Evolutionary conservation across 2,797 vertebrate species (phyloP), one percentile per base, ranked within the genome.

Genomic region (Heterohyrax brucei): DNA sequence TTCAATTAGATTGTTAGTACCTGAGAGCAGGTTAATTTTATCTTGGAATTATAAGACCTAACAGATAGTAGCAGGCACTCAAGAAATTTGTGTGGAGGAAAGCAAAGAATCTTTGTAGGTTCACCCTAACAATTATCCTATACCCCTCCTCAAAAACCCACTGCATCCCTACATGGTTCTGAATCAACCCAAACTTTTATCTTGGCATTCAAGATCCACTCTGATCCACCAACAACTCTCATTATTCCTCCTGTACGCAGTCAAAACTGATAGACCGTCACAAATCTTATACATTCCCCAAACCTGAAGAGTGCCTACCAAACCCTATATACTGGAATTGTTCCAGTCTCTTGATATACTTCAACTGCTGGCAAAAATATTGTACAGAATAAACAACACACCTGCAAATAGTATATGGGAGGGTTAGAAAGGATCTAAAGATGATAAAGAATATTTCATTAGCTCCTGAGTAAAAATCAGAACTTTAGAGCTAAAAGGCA

Each of bases 91-190:
- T 24, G 1, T 7, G 19, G 44, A 93, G 14, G 30, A 82, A 89
- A 78, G 5, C 28, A 19, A 44, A 64, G 24, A 83, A 53, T 89
- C 16, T 73, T 89, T 46, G 33, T 24, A 89, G 59, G 62, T 28
- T 33, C 73, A 88, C 28, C 30, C 79, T 73, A 19, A 18, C 24
- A 30, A 0, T 19, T n/a, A 50, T 2, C 22, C 8, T 83, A 5
- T 44, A 87, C 39, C n/a, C n/a, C n/a, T 87, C 53, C 53, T 64
- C 48, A 86, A 89, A 91, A 77, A 8, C 30, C 87, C n/a, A 77
- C 12, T 66, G 61, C 10, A 79, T 39, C 19, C 64, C 22, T 28
- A 77, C 1, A 59, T 9, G 76, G 33, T 81, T 59, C 68, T 70
- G 30, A 95, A 21, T 87, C 61, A 72, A 7, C n/a, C 24, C n/a